Evolutionary conservation across 1,140 invertebrate genomes (phyloP).

Genomic region (Rhopalosiphum padi): DNA sequence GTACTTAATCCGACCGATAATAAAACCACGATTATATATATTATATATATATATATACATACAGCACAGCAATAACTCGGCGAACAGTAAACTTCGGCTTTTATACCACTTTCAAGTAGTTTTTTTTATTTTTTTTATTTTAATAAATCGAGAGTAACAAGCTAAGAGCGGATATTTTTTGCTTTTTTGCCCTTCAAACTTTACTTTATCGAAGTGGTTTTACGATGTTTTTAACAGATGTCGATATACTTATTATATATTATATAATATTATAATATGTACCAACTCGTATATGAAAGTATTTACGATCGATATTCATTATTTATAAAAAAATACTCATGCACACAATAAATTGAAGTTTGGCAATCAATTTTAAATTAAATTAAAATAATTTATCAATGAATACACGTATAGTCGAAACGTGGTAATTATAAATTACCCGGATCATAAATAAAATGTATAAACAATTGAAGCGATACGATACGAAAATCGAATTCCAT

Average conservation of each 20-base stretch:
- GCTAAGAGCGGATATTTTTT: not conserved
- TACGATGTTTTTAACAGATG: not conserved
- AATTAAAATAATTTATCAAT: not conserved
- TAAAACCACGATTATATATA: slow-evolving; percentile 11
- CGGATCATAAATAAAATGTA: not conserved
- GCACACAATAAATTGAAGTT: not conserved
- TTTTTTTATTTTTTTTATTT: not conserved
- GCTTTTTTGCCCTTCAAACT: not conserved
- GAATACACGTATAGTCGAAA: accelerated
- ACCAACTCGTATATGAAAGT: not conserved
- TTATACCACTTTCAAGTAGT: not conserved
- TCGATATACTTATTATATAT: not conserved
- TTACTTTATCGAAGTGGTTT: not conserved
- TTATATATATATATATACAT: not conserved
- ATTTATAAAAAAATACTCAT: not conserved
- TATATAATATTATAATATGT: not conserved
- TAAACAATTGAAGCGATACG: not conserved
- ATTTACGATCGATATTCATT: not conserved
- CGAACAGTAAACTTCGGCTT: not conserved
- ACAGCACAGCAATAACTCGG: not conserved
- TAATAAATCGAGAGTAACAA: not conserved
- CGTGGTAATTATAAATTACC: too few species aligned
- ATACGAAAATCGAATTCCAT: too few species aligned
- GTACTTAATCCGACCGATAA: not conserved
- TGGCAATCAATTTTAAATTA: not conserved